Conservation (phyloP, 2,113 vertebrate species). For the Vulpes ferrilata region DNA sequence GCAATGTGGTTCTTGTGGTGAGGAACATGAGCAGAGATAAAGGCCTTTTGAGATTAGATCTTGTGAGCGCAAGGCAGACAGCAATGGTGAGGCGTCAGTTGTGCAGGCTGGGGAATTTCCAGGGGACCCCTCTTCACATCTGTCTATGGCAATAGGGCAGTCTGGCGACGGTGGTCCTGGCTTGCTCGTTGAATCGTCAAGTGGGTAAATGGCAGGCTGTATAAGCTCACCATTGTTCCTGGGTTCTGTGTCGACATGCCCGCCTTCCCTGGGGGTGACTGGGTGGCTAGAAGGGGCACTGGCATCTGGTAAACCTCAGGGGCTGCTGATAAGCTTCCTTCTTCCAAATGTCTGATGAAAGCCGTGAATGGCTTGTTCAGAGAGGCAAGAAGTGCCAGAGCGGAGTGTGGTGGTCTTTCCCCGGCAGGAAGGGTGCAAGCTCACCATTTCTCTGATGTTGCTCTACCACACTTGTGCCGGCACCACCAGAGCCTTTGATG, state of each 20-base stretch:
- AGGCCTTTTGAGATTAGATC: not conserved
- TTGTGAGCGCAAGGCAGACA: not conserved
- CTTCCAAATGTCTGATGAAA: slow-evolving; percentile 56
- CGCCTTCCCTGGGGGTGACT: not conserved
- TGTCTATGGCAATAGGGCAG: not conserved
- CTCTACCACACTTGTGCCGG: slow-evolving; percentile 31
- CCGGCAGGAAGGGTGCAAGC: slow-evolving; percentile 18
- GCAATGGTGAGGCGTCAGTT: not conserved
- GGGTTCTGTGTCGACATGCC: not conserved
- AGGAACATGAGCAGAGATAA: not conserved
- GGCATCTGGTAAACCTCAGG: slow-evolving; percentile 39
- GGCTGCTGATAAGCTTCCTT: slow-evolving; percentile 44
- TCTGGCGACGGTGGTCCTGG: not conserved
- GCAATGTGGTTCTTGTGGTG: not conserved
- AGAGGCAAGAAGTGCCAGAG: slow-evolving; percentile 47
- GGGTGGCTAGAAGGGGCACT: not conserved
- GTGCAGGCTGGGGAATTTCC: not conserved
- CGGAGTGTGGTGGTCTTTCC: slow-evolving; percentile 46
- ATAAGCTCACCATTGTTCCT: not conserved
- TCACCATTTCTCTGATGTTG: slow-evolving; percentile 65
- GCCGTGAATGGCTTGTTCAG: slow-evolving; percentile 32
- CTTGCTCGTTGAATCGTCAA: not conserved
- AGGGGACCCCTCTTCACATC: not conserved
- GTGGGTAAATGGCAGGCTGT: not conserved
- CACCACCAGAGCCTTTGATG: slow-evolving; percentile 59